Evolutionary conservation across 2,888 invertebrate genomes (phyloP).

Genomic region (Anarsia innoxiella): DNA sequence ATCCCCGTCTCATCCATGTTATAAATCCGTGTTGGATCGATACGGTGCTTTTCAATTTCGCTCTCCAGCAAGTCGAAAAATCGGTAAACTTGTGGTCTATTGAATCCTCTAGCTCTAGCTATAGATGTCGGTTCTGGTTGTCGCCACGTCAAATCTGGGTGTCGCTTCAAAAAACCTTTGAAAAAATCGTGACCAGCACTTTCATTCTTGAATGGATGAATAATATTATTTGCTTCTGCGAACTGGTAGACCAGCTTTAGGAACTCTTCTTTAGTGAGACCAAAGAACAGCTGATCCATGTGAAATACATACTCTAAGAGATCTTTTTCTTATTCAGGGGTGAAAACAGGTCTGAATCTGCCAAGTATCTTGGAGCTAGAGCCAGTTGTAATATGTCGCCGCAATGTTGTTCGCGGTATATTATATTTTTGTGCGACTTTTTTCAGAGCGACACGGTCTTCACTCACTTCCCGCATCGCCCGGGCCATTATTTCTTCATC

Average conservation of each 20-base stretch:
- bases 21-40: slow-evolving; percentile 4
- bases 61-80: slow-evolving; percentile 9
- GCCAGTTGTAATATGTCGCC: slow-evolving; percentile 3
- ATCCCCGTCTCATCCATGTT: slow-evolving; percentile 13
- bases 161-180: slow-evolving; percentile 2
- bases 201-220: slow-evolving; percentile 11
- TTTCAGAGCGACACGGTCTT: neutral
- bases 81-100: slow-evolving; percentile 7
- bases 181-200: slow-evolving; percentile 13
- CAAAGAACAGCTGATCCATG: slow-evolving; percentile 16
- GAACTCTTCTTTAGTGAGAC: slow-evolving; percentile 15
- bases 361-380: neutral
- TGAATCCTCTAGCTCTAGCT: slow-evolving; percentile 13
- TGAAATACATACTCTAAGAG: slow-evolving; percentile 17
- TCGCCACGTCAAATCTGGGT: slow-evolving; percentile 3
- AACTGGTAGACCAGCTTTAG: slow-evolving; percentile 13
- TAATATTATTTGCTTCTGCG: slow-evolving; percentile 10
- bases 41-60: slow-evolving; percentile 6
- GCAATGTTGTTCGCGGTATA: neutral
- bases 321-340: slow-evolving; percentile 11
- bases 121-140: slow-evolving; percentile 15
- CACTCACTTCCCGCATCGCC: neutral
- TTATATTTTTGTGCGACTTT: neutral
- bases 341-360: neutral
- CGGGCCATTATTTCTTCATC: neutral